phyloP scores from a whole-genome alignment of 2,113 vertebrate genomes.

The Fukomys damarensis region DNA sequence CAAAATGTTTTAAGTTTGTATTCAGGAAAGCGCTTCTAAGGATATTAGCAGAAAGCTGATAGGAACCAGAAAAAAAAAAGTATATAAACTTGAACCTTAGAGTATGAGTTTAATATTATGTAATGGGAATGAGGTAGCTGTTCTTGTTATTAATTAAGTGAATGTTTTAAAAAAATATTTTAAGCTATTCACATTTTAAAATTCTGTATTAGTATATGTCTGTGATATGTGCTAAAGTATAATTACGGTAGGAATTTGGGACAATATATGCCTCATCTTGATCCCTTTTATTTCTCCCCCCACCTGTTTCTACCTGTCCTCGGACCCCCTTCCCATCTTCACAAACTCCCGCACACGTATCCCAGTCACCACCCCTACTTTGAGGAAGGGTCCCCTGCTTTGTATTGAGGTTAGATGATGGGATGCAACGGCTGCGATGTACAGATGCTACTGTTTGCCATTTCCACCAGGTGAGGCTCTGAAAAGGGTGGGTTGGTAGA shows the following conservation, averaged over 20 bases:
- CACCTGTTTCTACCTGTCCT: not conserved
- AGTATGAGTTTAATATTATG: not conserved
- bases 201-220: not conserved
- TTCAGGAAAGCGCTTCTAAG: not conserved
- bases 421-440: accelerated
- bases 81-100: not conserved
- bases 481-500: not conserved
- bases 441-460: accelerated
- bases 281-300: not conserved
- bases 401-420: accelerated
- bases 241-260: not conserved
- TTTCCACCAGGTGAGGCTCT: not conserved
- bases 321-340: not conserved
- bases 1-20: not conserved
- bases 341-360: not conserved
- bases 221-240: not conserved
- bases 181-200: not conserved
- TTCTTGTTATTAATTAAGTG: not conserved
- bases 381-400: not conserved
- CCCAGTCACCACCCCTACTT: not conserved
- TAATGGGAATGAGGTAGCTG: not conserved
- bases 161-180: not conserved
- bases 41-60: not conserved
- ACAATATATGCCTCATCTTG: not conserved
- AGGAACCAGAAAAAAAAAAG: not conserved